These are phyloP conservation scores for Diadophis punctatus DNA, from an alignment of 2,113 vertebrate species.

Conservation along the genomic window DNA sequence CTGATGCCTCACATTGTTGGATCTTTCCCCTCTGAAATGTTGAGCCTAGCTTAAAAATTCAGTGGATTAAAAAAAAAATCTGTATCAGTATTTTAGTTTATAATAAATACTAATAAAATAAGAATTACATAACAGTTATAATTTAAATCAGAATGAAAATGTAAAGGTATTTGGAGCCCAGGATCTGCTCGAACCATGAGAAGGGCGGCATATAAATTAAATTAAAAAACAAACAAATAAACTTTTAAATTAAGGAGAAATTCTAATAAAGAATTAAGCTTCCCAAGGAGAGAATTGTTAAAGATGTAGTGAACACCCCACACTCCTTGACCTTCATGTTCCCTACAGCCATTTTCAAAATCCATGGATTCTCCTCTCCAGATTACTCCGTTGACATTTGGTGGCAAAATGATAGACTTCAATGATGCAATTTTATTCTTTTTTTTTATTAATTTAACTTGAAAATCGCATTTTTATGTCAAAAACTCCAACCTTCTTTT, in stretches of 20 bases:
- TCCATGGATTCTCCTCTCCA: neutral
- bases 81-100: neutral
- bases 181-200: neutral
- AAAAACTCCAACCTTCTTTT: neutral
- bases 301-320: neutral
- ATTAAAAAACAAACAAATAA: neutral
- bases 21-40: fast-evolving
- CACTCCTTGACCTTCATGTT: neutral
- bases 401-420: neutral
- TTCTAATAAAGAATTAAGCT: neutral
- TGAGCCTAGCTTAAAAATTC: neutral
- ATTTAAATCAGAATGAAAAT: neutral
- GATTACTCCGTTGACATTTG: neutral
- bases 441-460: neutral
- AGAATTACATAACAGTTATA: neutral
- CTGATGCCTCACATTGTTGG: neutral
- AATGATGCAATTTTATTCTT: neutral
- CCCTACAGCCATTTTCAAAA: neutral
- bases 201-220: neutral
- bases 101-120: neutral
- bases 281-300: neutral
- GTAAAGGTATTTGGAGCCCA: neutral
- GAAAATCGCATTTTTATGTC: neutral
- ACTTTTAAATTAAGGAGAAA: neutral
- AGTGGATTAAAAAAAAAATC: neutral